phyloP scores from a whole-genome alignment of 2,888 invertebrate genomes.

The Baccha elongata region DNA sequence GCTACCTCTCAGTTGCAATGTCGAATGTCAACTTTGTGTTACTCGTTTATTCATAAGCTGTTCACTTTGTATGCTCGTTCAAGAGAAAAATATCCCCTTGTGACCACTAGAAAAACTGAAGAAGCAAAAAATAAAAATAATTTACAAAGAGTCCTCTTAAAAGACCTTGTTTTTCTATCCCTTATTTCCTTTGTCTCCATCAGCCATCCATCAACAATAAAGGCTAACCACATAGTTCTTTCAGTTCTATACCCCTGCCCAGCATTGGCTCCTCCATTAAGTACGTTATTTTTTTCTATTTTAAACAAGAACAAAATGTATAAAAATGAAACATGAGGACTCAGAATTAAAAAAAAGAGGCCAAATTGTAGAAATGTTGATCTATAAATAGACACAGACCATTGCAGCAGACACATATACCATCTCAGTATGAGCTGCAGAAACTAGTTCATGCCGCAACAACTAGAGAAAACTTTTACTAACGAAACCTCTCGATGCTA shows the following conservation, averaged over 20 bases:
- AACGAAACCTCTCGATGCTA: slow-evolving; percentile 25
- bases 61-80: slow-evolving; percentile 24
- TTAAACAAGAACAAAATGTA: slow-evolving; percentile 9
- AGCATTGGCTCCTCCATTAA: slow-evolving; percentile 2
- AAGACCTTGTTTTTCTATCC: slow-evolving; percentile 30
- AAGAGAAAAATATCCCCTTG: slow-evolving; percentile 22
- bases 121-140: slow-evolving; percentile 5
- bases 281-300: neutral
- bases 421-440: neutral
- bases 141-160: neutral
- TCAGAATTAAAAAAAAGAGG: slow-evolving; percentile 34
- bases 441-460: slow-evolving; percentile 61
- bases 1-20: slow-evolving; percentile 13
- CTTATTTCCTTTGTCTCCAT: slow-evolving; percentile 27
- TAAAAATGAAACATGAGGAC: slow-evolving; percentile 19
- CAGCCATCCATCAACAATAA: slow-evolving; percentile 33
- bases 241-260: neutral
- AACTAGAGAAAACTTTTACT: slow-evolving; percentile 58
- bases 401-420: slow-evolving; percentile 34
- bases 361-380: slow-evolving; percentile 47
- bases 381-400: slow-evolving; percentile 63
- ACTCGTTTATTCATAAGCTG: slow-evolving; percentile 53
- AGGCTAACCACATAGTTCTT: slow-evolving; percentile 29
- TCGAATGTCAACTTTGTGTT: slow-evolving; percentile 62
- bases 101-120: slow-evolving; percentile 47